A percentile compares a stretch with the other conserved stretches of the same genome.
Evolutionary conservation across 2,797 vertebrate species (phyloP).

Genomic region (Dicrostonyx torquatus): DNA sequence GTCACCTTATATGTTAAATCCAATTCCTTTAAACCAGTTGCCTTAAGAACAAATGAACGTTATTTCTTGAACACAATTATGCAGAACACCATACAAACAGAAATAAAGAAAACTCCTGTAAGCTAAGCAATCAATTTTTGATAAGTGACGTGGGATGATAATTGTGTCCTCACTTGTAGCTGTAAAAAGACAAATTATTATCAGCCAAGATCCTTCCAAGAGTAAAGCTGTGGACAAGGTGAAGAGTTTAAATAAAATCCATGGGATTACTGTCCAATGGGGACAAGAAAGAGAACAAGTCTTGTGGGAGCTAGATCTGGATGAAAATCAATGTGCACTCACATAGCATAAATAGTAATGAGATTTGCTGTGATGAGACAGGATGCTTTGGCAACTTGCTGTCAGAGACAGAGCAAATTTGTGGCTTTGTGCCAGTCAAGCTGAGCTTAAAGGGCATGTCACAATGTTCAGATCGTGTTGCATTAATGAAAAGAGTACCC

Average conservation of each 20-base stretch:
- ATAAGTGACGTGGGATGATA: slow-evolving; percentile 53
- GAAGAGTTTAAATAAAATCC: slow-evolving; percentile 36
- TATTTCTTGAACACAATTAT: background rate
- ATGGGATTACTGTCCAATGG: slow-evolving; percentile 68
- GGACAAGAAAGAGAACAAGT: slow-evolving; percentile 42
- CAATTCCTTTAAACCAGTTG: background rate
- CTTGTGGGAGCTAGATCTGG: slow-evolving; percentile 72
- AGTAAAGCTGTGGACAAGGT: slow-evolving; percentile 66
- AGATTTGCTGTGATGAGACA: slow-evolving; percentile 71
- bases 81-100: slow-evolving; percentile 49
- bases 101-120: slow-evolving; percentile 80
- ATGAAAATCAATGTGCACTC: background rate
- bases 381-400: slow-evolving; percentile 70
- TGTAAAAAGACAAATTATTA: slow-evolving; percentile 60
- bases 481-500: slow-evolving; percentile 75
- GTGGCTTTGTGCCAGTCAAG: slow-evolving; percentile 74
- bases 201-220: slow-evolving; percentile 64
- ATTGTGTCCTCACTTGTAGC: slow-evolving; percentile 22
- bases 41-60: background rate
- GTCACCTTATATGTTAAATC: slow-evolving; percentile 18
- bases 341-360: slow-evolving; percentile 76
- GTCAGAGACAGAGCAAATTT: slow-evolving; percentile 65
- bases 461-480: slow-evolving; percentile 65
- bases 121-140: slow-evolving; percentile 70
- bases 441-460: slow-evolving; percentile 77